Percentiles rank a stretch among this genome's conserved stretches.
Conservation (phyloP, 2,113 vertebrate genomes). For the Cyprinodon variegatus region DNA sequence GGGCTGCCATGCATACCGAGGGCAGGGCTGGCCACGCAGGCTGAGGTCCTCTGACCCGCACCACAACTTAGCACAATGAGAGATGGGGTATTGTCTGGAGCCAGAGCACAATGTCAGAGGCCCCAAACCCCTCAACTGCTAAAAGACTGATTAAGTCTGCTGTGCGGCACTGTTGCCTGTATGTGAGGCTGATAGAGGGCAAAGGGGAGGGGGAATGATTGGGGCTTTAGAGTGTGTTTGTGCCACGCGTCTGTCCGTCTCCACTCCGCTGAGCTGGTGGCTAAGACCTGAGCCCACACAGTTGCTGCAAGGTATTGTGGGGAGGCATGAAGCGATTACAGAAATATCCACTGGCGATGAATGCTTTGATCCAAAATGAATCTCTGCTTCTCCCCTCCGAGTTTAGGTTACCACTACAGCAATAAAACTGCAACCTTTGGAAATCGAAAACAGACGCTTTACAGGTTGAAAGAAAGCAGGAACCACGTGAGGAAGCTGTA, state of each 20-base stretch:
- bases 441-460: not conserved
- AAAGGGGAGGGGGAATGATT: constrained; percentile 58
- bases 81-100: constrained; percentile 74
- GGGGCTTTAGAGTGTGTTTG: constrained; percentile 68
- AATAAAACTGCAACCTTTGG: not conserved
- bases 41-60: constrained; percentile 58
- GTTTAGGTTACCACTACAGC: constrained; percentile 44
- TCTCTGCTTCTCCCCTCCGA: constrained; percentile 46
- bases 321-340: constrained; percentile 67
- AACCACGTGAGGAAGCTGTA: not conserved
- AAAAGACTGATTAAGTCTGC: constrained; percentile 69
- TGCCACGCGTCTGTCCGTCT: constrained; percentile 69
- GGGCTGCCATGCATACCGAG: constrained; percentile 70
- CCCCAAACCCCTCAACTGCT: constrained; percentile 56
- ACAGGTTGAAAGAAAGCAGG: not conserved
- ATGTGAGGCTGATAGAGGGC: constrained; percentile 8
- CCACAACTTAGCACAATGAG: constrained; percentile 74
- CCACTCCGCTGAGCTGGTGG: constrained; percentile 57
- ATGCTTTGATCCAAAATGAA: constrained; percentile 74
- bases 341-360: constrained; percentile 68
- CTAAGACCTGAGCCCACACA: constrained; percentile 70
- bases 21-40: constrained; percentile 56
- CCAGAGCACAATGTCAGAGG: constrained; percentile 67
- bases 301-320: constrained; percentile 73
- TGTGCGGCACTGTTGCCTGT: constrained; percentile 48